Percentiles rank a stretch among this genome's conserved stretches.
Conservation (phyloP, 2,113 vertebrate species). For the Chloroceryle aenea region DNA sequence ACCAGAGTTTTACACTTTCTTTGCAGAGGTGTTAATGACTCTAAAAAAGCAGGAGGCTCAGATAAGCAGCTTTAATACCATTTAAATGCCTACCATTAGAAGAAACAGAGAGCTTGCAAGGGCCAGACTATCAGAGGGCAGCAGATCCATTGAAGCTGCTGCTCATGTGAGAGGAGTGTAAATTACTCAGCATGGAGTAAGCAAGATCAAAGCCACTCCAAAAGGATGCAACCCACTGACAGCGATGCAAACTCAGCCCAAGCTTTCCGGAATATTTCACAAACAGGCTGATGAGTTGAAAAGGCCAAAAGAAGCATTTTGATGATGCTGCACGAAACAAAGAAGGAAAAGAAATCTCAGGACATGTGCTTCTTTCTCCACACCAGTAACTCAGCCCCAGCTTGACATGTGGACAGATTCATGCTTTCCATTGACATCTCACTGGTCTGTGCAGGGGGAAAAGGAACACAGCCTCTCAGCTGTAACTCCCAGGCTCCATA, state of each 20-base stretch:
- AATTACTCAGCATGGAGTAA: constrained; percentile 15
- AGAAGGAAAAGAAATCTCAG: background rate
- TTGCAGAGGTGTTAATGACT: constrained; percentile 32
- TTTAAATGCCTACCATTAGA: background rate
- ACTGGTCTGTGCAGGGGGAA: background rate
- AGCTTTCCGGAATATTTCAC: background rate
- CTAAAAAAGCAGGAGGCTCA: background rate
- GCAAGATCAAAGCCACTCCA: constrained; percentile 11
- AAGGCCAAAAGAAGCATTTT: background rate
- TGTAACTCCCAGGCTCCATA: background rate
- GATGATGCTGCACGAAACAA: background rate
- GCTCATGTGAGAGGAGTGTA: constrained; percentile 23
- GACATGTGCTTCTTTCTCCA: background rate
- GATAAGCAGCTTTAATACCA: constrained; percentile 15
- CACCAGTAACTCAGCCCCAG: background rate
- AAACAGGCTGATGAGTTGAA: background rate
- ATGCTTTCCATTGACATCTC: background rate
- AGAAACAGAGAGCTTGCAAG: background rate
- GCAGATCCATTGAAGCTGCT: background rate
- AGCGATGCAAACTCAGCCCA: background rate
- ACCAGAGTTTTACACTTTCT: background rate
- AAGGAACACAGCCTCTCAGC: background rate
- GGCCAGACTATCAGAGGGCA: constrained; percentile 11
- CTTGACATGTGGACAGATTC: background rate
- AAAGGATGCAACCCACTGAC: constrained; percentile 34